Evolutionary conservation across 2,113 vertebrate genomes (phyloP), one percentile per base, ranked within the genome.

Genomic region (Mustela nigripes): DNA sequence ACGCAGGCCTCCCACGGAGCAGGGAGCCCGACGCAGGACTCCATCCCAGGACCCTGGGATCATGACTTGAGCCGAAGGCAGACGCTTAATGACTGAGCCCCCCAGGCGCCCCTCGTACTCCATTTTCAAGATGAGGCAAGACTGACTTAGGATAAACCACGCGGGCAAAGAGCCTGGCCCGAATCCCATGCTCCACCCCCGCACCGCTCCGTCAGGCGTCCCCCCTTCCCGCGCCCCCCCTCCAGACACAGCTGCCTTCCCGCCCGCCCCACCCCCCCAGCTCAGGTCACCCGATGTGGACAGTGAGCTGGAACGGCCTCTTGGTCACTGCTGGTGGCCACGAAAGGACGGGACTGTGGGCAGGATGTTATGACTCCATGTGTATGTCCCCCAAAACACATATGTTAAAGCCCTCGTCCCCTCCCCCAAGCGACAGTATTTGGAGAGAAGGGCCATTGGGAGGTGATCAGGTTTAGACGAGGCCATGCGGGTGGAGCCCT

Each of bases 181-280:
- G 1, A 8, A 31, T 21, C 74, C 74, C 11, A 4, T 5, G 42
- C 60, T 50, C 33, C 24, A 19, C 5, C 15, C 24, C 31, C 53
- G 21, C 62, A 4, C 24, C 4, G 7, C 28, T 63, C 65, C 80
- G 12, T 58, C 31, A 2, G 5, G 19, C 0, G 7, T 21, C 19
- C 56, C 56, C 56, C 12, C 50, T 14, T 14, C 56, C 19, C 4
- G 14, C 4, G 16, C 53, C 1, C 5, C 16, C 53, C 53, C 53
- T 18, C 42, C 33, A 12, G 12, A 16, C 36, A 74, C 2, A 11
- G 28, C 83, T 60, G 3, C 39, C 39, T 31, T n/a, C 56, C 71
- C 28, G 53, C 53, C 28, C 2, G 9, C 12, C 31, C 28, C 0
- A 4, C 12, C 21, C 0, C 15, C 33, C 53, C 26, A 26, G 21